Conservation (phyloP, 1,140 invertebrate species). For the Artemia franciscana region DNA sequence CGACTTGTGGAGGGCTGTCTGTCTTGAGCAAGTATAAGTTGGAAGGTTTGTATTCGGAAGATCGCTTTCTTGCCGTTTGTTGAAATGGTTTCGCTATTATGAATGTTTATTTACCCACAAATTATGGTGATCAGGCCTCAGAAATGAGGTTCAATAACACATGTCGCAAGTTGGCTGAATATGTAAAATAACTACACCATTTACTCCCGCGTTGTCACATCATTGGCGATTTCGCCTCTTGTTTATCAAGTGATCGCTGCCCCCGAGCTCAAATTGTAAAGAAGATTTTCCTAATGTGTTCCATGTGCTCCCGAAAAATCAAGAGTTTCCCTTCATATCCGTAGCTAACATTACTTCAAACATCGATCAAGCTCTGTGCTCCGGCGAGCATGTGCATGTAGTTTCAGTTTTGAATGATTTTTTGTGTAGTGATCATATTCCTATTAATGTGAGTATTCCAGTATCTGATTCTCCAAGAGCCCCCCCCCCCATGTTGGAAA, state of each 20-base stretch:
- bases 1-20: background rate
- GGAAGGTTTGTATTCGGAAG: background rate
- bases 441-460: background rate
- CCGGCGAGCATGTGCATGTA: background rate
- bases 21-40: background rate
- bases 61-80: background rate
- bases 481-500: background rate
- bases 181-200: background rate
- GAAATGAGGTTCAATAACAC: background rate
- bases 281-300: background rate
- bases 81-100: background rate
- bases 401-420: background rate
- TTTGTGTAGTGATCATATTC: background rate
- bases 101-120: background rate
- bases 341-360: background rate
- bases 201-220: background rate
- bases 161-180: background rate
- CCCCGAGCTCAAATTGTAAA: background rate
- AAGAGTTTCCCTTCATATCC: background rate
- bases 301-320: background rate
- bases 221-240: background rate
- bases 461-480: background rate
- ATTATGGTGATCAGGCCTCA: background rate
- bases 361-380: background rate
- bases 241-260: background rate